Conservation (phyloP, 2,888 invertebrate species). For the Penaeus monodon region DNA sequence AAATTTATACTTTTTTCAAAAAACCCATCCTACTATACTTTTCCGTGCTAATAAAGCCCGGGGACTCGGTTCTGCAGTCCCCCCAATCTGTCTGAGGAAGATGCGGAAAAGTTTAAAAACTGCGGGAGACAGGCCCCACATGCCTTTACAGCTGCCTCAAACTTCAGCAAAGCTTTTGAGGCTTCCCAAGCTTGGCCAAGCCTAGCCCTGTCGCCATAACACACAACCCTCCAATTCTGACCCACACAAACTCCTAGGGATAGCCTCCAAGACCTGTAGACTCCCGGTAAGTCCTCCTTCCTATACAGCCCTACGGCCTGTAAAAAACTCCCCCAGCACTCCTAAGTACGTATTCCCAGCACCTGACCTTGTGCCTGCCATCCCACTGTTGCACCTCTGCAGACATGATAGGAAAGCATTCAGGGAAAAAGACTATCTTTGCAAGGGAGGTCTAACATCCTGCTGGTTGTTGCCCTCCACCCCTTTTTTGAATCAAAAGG, state of each 20-base stretch:
- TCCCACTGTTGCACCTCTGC: not conserved
- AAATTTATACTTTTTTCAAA: not conserved
- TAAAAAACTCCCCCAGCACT: not conserved
- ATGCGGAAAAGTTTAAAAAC: slow-evolving; percentile 43
- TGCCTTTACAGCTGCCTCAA: slow-evolving; percentile 41
- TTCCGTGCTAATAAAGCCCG: slow-evolving; percentile 43
- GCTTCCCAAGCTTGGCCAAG: slow-evolving; percentile 31
- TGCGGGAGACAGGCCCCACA: slow-evolving; percentile 20
- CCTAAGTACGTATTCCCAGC: slow-evolving; percentile 8
- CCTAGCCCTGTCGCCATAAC: slow-evolving; percentile 34
- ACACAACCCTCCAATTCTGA: slow-evolving; percentile 25
- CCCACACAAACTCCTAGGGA: not conserved
- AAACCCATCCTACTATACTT: slow-evolving; percentile 22
- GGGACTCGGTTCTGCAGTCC: slow-evolving; percentile 25
- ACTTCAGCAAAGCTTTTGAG: slow-evolving; percentile 24
- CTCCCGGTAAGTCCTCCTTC: slow-evolving; percentile 9
- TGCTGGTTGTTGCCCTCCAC: not conserved
- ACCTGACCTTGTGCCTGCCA: not conserved
- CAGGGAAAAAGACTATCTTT: not conserved
- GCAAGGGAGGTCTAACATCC: not conserved
- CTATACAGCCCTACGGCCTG: slow-evolving; percentile 4
- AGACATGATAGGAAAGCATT: not conserved
- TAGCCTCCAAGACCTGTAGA: slow-evolving; percentile 4
- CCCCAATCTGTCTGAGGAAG: slow-evolving; percentile 15
- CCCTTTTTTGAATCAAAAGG: not conserved